Percentiles rank a stretch among this genome's conserved stretches.
These are phyloP conservation scores for Anticlea derivata DNA, from an alignment of 2,888 invertebrate species.

Conservation along the genomic window DNA sequence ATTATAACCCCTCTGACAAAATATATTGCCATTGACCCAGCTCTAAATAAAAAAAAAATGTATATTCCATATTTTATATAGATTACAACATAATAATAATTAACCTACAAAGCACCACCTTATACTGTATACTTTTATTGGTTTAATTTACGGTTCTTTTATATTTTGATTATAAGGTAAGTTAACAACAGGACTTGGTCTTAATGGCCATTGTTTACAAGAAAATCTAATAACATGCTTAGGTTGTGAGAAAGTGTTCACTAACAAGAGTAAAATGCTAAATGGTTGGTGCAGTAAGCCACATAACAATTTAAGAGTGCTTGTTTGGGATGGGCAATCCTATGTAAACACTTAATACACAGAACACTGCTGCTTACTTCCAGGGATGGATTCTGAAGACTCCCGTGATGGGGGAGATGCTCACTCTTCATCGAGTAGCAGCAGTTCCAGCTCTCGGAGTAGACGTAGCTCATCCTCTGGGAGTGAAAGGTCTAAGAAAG, in stretches of 20 bases:
- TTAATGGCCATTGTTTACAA: neutral
- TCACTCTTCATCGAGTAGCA: conserved; percentile 76
- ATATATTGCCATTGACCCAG: too few relatives aligned
- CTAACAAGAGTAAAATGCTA: conserved; percentile 44
- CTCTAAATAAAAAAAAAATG: too few relatives aligned
- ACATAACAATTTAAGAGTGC: conserved; percentile 47
- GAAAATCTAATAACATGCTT: conserved; percentile 27
- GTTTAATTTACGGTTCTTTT: neutral
- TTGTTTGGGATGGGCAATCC: conserved; percentile 51
- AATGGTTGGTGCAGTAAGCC: conserved; percentile 46
- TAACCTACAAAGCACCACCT: too few relatives aligned
- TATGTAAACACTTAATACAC: conserved; percentile 38
- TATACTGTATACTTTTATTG: too few relatives aligned
- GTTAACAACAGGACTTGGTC: conserved; percentile 5
- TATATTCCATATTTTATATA: too few relatives aligned
- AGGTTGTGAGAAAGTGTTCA: conserved; percentile 43
- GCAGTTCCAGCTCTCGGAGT: conserved; percentile 76
- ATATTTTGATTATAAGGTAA: conserved; percentile 8
- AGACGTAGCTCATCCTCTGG: conserved; percentile 71
- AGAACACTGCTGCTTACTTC: conserved; percentile 51
- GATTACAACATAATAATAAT: too few relatives aligned
- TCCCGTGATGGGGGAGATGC: conserved; percentile 80
- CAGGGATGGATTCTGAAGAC: conserved; percentile 86
- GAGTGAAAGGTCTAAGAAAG: conserved; percentile 69
- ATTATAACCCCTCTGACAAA: too few relatives aligned